Evolutionary conservation across 2,797 vertebrate species (phyloP).

Genomic region (Eulemur coronatus): DNA sequence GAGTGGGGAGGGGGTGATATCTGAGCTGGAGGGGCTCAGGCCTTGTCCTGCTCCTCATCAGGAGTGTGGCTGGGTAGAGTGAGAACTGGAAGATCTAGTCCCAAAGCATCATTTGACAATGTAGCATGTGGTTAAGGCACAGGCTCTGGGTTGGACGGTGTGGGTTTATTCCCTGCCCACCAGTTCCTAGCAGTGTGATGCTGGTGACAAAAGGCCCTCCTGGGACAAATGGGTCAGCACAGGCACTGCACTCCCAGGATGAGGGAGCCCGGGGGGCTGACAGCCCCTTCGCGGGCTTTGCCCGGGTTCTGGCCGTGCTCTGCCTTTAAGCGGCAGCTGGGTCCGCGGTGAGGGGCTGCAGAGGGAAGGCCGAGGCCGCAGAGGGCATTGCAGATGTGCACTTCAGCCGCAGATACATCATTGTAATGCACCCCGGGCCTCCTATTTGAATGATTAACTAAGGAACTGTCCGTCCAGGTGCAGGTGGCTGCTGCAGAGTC

Average conservation of each 20-base stretch:
- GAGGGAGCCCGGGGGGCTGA: background rate
- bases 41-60: background rate
- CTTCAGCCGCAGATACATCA: slow-evolving; percentile 49
- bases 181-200: background rate
- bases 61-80: fast-evolving
- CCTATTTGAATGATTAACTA: slow-evolving; percentile 56
- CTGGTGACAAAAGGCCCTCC: background rate
- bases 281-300: background rate
- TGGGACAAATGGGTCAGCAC: too few relatives aligned
- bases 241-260: background rate
- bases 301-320: background rate
- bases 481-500: slow-evolving; percentile 17
- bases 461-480: background rate
- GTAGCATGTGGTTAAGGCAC: background rate
- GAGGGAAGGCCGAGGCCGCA: background rate
- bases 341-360: background rate
- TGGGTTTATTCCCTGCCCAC: background rate
- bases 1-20: background rate
- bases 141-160: background rate
- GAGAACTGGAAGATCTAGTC: background rate
- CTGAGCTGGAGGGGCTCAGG: background rate
- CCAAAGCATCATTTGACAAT: background rate
- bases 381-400: slow-evolving; percentile 1
- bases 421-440: slow-evolving; percentile 52
- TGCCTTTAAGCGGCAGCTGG: background rate